A percentile compares a stretch with the other conserved stretches of the same genome.
phyloP scores from a whole-genome alignment of 2,797 vertebrate species.

The Esox lucius region DNA sequence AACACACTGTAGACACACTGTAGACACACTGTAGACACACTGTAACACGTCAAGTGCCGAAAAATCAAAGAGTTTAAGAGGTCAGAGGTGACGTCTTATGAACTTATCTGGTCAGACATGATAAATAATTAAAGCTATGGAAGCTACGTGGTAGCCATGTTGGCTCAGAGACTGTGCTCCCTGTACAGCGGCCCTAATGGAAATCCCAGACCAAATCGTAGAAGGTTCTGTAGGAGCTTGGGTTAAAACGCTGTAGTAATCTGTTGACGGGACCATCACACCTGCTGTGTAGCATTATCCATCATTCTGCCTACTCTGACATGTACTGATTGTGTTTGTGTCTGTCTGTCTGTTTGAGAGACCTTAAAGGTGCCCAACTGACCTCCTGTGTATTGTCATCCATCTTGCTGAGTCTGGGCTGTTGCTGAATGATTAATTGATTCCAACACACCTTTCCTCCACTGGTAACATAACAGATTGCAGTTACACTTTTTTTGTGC shows the following conservation, averaged over 20 bases:
- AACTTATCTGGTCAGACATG: constrained; percentile 14
- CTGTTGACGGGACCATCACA: constrained; percentile 61
- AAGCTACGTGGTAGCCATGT: constrained; percentile 17
- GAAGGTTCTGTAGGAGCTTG: constrained; percentile 58
- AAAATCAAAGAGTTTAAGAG: too few relatives aligned
- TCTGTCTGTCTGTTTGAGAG: constrained; percentile 6
- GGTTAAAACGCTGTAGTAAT: constrained; percentile 53
- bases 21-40: too few relatives aligned
- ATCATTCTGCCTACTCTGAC: constrained; percentile 40
- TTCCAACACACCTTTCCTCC: background rate
- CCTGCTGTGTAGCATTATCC: constrained; percentile 48
- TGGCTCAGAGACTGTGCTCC: constrained; percentile 36
- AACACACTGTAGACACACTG: too few relatives aligned
- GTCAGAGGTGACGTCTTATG: background rate
- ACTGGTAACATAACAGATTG: too few relatives aligned
- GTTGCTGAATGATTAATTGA: too few relatives aligned
- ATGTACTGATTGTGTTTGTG: constrained; percentile 3
- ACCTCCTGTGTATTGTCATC: constrained; percentile 32
- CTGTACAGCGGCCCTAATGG: constrained; percentile 46
- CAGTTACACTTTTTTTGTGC: too few relatives aligned
- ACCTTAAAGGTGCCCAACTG: constrained; percentile 18
- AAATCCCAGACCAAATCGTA: constrained; percentile 60
- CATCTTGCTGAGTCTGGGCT: constrained; percentile 16
- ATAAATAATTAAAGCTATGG: constrained; percentile 4
- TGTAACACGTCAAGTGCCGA: too few relatives aligned